These are phyloP conservation scores for Chamaea fasciata DNA, from an alignment of 2,113 vertebrate species.

Conservation along the genomic window DNA sequence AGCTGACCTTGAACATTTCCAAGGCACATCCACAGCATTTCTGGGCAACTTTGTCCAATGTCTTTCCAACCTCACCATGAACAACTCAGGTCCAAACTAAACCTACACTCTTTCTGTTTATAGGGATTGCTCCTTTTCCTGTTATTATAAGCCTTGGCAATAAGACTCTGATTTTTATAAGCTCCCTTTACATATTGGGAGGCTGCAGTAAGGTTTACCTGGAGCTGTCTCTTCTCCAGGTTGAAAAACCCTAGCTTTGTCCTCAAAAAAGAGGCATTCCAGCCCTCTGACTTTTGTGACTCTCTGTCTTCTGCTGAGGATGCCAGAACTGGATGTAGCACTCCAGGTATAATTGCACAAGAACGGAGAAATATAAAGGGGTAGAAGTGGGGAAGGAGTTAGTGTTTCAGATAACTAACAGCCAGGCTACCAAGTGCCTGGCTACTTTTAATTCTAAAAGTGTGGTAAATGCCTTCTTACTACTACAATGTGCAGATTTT, in stretches of 20 bases:
- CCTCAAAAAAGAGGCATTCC: not conserved
- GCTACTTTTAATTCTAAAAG: not conserved
- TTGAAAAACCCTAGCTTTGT: not conserved
- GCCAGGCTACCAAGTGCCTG: not conserved
- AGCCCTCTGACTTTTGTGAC: not conserved
- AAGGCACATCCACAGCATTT: not conserved
- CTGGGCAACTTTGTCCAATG: not conserved
- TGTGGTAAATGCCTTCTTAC: not conserved
- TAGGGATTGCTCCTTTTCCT: not conserved
- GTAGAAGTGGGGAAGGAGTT: not conserved
- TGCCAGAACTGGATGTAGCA: not conserved
- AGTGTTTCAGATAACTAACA: not conserved
- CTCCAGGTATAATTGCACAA: not conserved
- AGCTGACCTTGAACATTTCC: not conserved
- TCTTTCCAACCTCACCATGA: accelerated
- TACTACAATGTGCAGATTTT: not conserved
- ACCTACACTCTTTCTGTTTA: not conserved
- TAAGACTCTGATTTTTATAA: not conserved
- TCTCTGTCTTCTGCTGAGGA: not conserved
- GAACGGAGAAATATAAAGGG: not conserved
- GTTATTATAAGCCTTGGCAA: not conserved
- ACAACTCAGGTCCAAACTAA: not conserved
- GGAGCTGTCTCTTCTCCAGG: not conserved
- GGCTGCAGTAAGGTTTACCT: not conserved
- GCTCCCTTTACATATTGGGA: not conserved